Evolutionary conservation across 2,888 invertebrate genomes (phyloP), one percentile per base, ranked within the genome.

Genomic region (Baccha elongata): DNA sequence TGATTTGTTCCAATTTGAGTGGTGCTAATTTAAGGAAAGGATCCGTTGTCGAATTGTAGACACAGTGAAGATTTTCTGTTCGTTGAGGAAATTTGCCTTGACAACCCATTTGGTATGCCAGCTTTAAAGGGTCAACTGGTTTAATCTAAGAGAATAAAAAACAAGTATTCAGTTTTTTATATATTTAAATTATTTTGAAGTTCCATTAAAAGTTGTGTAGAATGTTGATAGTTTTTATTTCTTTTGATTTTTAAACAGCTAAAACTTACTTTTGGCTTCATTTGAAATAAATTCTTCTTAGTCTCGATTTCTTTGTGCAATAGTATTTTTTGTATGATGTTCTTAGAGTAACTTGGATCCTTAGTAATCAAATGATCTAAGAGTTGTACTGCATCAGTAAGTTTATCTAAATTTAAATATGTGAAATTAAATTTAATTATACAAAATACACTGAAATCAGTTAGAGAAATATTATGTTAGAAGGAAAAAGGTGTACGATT

Each of bases 11-110:
- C 88, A 88, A 87, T 85, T 90, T 89, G 0, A 89, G 37, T 0
- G 90, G 90, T 0, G 89, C 90, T 21, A 89, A 35, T 4, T 78
- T 85, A 1, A 89, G 83, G 11, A 89, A 89, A 0, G 87, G 67
- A 0, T 86, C 80, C 0, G 86, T 87, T 2, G 87, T 89, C n/a
- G 78, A 86, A 15, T 89, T 89, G 69, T 89, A 89, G 19, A 86
- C 8, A 32, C 89, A 89, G 44, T 87, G 71, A 11, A 89, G 85
- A 6, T 73, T 40, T 0, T 81, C 42, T 10, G 3, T 42, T 7
- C 81, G 52, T 48, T 48, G 17, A 10, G 11, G 21, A 23, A 83
- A 89, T 44, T 85, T 55, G 0, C 89, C 89, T 3, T 88, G 89
- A 13, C 89, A 89, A 7, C 88, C 89, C n/a, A 0, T 8, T 37